Evolutionary conservation across 2,113 vertebrate genomes (phyloP), one percentile per base, ranked within the genome.

Genomic region (Nicator chloris): DNA sequence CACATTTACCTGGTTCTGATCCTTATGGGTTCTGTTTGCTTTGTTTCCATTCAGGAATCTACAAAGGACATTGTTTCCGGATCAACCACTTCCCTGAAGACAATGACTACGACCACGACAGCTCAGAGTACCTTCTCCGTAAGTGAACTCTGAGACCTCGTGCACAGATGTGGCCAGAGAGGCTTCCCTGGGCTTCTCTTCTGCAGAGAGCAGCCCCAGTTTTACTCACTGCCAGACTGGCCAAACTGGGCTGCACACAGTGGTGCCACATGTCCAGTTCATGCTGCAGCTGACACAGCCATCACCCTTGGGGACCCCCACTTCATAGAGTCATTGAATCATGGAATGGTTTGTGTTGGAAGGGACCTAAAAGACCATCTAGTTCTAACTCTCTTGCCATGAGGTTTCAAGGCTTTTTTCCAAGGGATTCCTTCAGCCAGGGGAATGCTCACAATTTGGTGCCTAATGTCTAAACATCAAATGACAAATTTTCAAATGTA

Each of bases 71-170:
- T 96, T 99, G 99, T 96, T 99, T 99, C 97, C 98, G 98, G 96
- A 99, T 99, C 98, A 99, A 99, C 98, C 99, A 99, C 96, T 99
- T 99, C 95, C 99, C 99, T 27, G 99, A 99, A 73, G 99, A 99
- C 97, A 99, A 99, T 3, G 99, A 99, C 96, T 99, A 99, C 0
- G 99, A 99, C 96, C 99, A 99, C 1, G 99, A 99, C 98, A 99
- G 98, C 98, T 99, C 99, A 0, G 99, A 99, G 92, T 99, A 99
- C 95, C 99, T 99, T 96, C 98, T 99, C 91, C 99, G 99, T 99
- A 98, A 99, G 99, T 99, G 39, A 22, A 2, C 35, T 64, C 5
- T 5, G 37, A 28, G 2, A 2, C 56, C 35, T 12, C 0, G 10
- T 2, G 7, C 45, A 37, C 17, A 10, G 57, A 9, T 3, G 3